Conservation (phyloP, 1,140 invertebrate species). For the Epicauta chinensis region DNA sequence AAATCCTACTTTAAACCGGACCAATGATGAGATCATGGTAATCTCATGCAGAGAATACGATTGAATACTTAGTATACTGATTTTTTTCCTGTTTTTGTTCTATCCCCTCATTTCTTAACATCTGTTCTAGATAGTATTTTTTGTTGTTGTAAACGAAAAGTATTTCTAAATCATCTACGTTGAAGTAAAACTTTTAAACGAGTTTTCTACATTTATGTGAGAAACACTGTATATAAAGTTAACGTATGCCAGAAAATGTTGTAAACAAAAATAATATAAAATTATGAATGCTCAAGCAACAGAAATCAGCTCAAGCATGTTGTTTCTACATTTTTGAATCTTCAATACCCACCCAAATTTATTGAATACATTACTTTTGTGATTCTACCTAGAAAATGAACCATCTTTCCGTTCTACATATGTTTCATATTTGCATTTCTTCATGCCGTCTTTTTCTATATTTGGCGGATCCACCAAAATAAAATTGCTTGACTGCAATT, state of each 20-base stretch:
- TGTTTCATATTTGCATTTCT: too few relatives aligned
- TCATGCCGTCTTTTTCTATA: too few relatives aligned
- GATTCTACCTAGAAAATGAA: constrained; percentile 14
- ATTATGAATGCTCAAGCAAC: constrained; percentile 21
- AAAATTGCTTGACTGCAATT: too few relatives aligned
- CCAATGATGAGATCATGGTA: too few relatives aligned
- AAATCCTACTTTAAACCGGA: too few relatives aligned
- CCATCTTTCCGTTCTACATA: neutral
- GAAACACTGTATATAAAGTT: constrained; percentile 2
- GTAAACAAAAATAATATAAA: constrained; percentile 21
- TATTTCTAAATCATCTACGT: constrained; percentile 6
- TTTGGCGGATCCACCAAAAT: too few relatives aligned
- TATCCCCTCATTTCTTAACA: too few relatives aligned
- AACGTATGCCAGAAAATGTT: constrained; percentile 13
- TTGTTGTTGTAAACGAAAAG: too few relatives aligned
- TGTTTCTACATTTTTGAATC: constrained; percentile 20
- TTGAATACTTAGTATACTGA: too few relatives aligned
- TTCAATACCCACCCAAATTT: constrained; percentile 22
- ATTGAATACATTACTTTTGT: constrained; percentile 24
- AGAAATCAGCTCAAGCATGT: constrained; percentile 22
- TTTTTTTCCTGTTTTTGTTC: too few relatives aligned
- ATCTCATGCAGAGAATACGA: too few relatives aligned
- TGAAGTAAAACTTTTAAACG: constrained; percentile 10
- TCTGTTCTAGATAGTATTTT: too few relatives aligned
- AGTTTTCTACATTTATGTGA: constrained; percentile 11